Evolutionary conservation across 2,888 invertebrate species (phyloP).

Genomic region (Hypomecis atomaria): DNA sequence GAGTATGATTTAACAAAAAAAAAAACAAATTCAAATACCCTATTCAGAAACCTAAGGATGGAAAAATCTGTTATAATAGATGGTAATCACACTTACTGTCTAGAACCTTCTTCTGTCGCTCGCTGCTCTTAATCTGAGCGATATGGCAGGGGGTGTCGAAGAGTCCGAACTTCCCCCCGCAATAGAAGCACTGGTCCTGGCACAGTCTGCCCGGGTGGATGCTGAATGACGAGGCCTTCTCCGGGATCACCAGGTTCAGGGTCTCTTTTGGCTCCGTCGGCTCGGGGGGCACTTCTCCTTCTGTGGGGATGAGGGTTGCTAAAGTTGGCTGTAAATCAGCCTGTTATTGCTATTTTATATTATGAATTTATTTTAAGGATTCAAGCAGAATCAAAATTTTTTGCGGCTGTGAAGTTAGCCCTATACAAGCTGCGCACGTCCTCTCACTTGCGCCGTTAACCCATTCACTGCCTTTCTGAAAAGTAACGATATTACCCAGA

Average conservation of each 20-base stretch:
- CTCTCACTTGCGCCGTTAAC: too few species aligned
- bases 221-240: slow-evolving; percentile 94
- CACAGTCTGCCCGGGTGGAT: slow-evolving; percentile 93
- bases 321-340: neutral
- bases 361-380: too few species aligned
- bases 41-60: too few species aligned
- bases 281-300: slow-evolving; percentile 68
- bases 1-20: too few species aligned
- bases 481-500: too few species aligned
- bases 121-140: slow-evolving; percentile 92
- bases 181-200: slow-evolving; percentile 94
- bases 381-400: too few species aligned
- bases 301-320: slow-evolving; percentile 44
- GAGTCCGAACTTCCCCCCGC: slow-evolving; percentile 93
- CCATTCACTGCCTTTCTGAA: too few species aligned
- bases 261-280: slow-evolving; percentile 78
- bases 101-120: slow-evolving; percentile 92
- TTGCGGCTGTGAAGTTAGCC: too few species aligned
- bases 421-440: too few species aligned
- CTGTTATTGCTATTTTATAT: too few species aligned
- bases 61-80: too few species aligned
- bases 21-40: too few species aligned
- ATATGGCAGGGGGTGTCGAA: slow-evolving; percentile 95
- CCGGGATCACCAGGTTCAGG: slow-evolving; percentile 91
- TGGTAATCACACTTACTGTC: slow-evolving; percentile 85